Conservation (phyloP, 2,797 vertebrate species). For the Hemibagrus guttatus region DNA sequence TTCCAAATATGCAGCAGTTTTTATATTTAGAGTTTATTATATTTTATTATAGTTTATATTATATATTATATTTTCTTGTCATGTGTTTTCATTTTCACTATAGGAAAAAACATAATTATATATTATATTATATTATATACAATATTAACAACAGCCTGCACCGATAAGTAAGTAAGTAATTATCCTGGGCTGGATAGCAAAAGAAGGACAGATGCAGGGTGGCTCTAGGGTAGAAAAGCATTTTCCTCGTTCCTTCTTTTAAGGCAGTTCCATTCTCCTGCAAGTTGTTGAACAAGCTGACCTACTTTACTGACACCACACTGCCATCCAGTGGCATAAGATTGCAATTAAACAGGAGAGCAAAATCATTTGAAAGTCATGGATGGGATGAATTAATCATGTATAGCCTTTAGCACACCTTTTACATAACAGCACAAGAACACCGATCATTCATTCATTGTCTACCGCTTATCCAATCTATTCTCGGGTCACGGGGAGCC, state of each 20-base stretch:
- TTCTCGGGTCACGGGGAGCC: too few relatives aligned
- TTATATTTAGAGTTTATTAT: background rate
- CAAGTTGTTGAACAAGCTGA: background rate
- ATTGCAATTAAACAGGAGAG: background rate
- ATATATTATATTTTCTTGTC: too few relatives aligned
- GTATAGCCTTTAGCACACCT: background rate
- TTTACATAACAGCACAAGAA: background rate
- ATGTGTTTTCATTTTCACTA: background rate
- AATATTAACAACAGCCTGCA: background rate
- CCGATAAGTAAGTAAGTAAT: background rate
- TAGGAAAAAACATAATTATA: background rate
- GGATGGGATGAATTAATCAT: background rate
- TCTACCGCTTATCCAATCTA: too few relatives aligned
- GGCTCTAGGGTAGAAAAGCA: background rate
- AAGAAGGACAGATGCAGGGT: background rate
- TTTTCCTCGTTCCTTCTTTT: constrained; percentile 7
- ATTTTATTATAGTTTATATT: too few relatives aligned
- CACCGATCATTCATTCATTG: too few relatives aligned
- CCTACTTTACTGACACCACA: constrained; percentile 68
- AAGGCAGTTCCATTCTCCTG: constrained; percentile 5
- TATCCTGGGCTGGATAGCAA: background rate
- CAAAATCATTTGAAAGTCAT: background rate
- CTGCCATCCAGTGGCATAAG: constrained; percentile 70
- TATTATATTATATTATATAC: too few relatives aligned
- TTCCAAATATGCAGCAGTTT: background rate